Conservation (phyloP, 2,797 vertebrate genomes). For the Phalloptychus januarius region DNA sequence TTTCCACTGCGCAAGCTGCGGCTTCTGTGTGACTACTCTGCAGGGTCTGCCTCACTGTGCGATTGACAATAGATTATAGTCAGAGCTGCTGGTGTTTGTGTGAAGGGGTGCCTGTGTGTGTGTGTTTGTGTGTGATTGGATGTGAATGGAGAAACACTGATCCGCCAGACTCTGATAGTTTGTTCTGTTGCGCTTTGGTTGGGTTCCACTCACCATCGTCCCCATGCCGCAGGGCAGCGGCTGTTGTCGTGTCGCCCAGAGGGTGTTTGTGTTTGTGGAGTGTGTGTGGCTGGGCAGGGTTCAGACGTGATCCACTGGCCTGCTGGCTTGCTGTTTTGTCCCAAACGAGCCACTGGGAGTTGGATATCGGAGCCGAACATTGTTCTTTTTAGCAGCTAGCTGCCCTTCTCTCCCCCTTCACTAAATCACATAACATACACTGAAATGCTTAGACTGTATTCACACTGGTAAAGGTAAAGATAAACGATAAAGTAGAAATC, state of each 20-base stretch:
- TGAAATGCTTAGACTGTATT: neutral
- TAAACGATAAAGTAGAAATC: neutral
- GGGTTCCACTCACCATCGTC: slow-evolving; percentile 49
- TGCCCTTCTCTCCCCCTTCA: neutral
- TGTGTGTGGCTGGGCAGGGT: slow-evolving; percentile 40
- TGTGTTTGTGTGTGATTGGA: slow-evolving; percentile 27
- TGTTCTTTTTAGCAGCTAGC: slow-evolving; percentile 36
- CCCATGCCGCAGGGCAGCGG: slow-evolving; percentile 46
- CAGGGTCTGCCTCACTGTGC: slow-evolving; percentile 46
- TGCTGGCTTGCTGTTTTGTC: slow-evolving; percentile 54
- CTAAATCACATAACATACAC: neutral
- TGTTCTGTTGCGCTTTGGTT: slow-evolving; percentile 55
- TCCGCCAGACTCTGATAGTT: slow-evolving; percentile 52
- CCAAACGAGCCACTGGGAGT: slow-evolving; percentile 43
- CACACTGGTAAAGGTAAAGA: neutral
- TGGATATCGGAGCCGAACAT: slow-evolving; percentile 25
- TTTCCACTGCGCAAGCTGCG: slow-evolving; percentile 14
- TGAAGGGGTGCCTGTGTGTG: slow-evolving; percentile 8
- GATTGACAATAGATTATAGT: slow-evolving; percentile 65
- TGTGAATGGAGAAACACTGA: slow-evolving; percentile 50
- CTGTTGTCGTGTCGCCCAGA: slow-evolving; percentile 60
- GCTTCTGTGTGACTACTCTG: slow-evolving; percentile 32
- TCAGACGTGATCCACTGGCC: slow-evolving; percentile 49
- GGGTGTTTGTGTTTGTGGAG: slow-evolving; percentile 42
- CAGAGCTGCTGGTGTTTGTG: slow-evolving; percentile 42